A percentile compares a stretch with the other conserved stretches of the same genome.
These are phyloP conservation scores for Toxotes jaculatrix DNA, from an alignment of 2,113 vertebrate genomes.

Conservation along the genomic window DNA sequence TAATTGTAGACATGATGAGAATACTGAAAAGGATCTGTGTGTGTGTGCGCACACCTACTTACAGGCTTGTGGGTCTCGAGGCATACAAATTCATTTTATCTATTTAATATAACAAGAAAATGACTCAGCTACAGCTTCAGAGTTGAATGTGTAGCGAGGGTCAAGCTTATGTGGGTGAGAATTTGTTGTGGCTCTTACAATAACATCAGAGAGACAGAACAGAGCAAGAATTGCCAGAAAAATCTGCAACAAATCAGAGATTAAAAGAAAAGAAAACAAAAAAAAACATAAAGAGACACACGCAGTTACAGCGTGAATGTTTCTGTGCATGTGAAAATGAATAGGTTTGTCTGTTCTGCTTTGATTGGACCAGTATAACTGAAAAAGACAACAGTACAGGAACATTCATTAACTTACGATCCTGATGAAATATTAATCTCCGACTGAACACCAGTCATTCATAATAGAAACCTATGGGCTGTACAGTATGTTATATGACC, in stretches of 20 bases:
- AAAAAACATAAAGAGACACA: not conserved
- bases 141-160: not conserved
- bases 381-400: no score
- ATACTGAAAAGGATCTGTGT: conserved; percentile 34
- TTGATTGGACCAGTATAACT: no score
- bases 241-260: no score
- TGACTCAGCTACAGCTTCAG: not conserved
- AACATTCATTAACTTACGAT: no score
- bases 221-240: not conserved
- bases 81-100: conserved; percentile 9
- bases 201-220: not conserved
- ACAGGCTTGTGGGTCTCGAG: not conserved
- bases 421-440: no score
- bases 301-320: no score
- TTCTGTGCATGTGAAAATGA: no score
- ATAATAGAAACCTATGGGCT: no score
- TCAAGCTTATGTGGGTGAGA: not conserved
- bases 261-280: not conserved
- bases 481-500: no score
- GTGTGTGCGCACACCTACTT: not conserved
- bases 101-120: not conserved
- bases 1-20: conserved; percentile 59
- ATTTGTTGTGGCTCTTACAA: conserved; percentile 10
- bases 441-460: no score
- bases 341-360: no score